Conservation (phyloP, 2,888 invertebrate genomes). For the Sericinus montela region DNA sequence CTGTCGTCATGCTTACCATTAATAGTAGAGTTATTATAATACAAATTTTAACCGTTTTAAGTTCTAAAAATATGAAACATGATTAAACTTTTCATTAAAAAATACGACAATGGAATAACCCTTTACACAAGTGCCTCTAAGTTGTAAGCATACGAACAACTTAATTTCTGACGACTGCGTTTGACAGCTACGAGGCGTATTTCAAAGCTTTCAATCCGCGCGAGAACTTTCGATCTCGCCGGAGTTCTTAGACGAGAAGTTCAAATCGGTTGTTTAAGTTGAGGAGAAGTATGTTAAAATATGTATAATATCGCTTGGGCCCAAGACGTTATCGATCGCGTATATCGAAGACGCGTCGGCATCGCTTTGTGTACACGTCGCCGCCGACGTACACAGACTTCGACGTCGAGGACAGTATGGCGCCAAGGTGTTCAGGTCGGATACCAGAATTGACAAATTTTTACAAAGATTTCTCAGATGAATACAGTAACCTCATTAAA, state of each 20-base stretch:
- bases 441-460: no score
- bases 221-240: conserved; percentile 8
- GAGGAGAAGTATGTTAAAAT: conserved; percentile 15
- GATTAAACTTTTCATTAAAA: no score
- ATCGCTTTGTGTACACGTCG: neutral
- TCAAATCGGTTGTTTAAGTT: conserved; percentile 13
- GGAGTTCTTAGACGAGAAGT: conserved; percentile 8
- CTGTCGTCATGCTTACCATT: no score
- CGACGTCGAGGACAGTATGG: conserved; percentile 6
- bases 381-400: conserved; percentile 2
- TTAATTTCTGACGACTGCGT: conserved; percentile 4
- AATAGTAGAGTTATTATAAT: no score
- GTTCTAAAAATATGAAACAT: no score
- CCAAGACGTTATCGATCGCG: conserved; percentile 8
- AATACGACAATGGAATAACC: neutral
- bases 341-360: neutral
- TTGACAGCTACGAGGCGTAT: conserved; percentile 15
- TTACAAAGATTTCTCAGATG: no score
- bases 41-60: no score
- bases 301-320: conserved; percentile 10
- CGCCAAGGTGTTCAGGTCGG: neutral
- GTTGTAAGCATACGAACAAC: neutral
- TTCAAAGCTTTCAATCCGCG: conserved; percentile 9
- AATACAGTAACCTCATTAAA: no score
- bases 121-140: no score